A percentile compares a stretch with the other conserved stretches of the same genome.
phyloP scores from a whole-genome alignment of 2,113 vertebrate species.

The Lophura nycthemera region DNA sequence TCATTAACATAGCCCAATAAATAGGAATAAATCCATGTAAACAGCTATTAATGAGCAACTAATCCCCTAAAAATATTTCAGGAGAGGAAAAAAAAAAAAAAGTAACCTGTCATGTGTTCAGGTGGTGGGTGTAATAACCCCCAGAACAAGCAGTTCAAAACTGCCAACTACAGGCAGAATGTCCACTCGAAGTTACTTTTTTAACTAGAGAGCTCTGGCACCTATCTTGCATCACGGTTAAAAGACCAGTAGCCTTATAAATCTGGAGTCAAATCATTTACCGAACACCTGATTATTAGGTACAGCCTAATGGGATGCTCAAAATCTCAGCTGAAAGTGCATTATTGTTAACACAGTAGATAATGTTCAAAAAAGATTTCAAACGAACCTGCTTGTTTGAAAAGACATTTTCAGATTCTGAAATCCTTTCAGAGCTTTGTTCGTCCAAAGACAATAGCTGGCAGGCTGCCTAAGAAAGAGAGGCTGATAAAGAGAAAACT shows the following conservation, averaged over 20 bases:
- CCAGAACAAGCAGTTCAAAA: not conserved
- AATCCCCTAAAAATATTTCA: not conserved
- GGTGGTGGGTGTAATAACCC: not conserved
- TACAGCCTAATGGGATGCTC: not conserved
- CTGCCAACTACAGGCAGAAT: not conserved
- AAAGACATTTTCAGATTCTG: not conserved
- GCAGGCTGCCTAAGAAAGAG: not conserved
- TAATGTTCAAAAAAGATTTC: slow-evolving; percentile 2
- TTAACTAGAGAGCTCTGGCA: not conserved
- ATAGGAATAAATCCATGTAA: not conserved
- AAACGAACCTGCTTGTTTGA: not conserved
- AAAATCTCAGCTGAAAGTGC: not conserved
- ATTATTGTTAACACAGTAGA: not conserved
- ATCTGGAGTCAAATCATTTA: not conserved
- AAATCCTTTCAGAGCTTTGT: slow-evolving; percentile 10
- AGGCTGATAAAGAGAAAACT: slow-evolving; percentile 38
- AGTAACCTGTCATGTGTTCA: not conserved
- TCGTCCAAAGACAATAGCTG: not conserved
- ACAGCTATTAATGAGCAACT: not conserved
- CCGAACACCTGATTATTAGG: not conserved
- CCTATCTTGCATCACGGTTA: not conserved
- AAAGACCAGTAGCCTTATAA: not conserved
- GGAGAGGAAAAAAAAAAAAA: not conserved
- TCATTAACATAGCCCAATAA: not conserved
- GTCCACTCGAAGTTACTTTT: not conserved